Base-by-base conservation (phyloP, 1,140 invertebrate species). In the Penaeus chinensis region DNA sequence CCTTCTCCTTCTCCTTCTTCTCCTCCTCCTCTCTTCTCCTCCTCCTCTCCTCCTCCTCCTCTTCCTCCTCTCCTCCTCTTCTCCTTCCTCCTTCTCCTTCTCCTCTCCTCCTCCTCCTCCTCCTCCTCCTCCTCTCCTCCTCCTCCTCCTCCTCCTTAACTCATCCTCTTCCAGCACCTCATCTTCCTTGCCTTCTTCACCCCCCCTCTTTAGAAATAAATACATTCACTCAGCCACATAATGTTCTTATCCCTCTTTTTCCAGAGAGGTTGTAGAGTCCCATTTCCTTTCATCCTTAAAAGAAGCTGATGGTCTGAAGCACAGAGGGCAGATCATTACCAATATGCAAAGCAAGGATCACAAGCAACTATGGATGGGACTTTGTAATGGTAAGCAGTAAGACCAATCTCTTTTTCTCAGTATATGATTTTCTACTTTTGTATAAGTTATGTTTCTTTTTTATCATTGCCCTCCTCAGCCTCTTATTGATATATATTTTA, bases 261-360 rank as follows among this genome's bases (percentile, higher is more conserved):
- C n/a, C 91, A 98, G 97, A 92, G 97, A 99, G 91, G 94, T 95
- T 19, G 95, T 99, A 16, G 97, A 99, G 93, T 95, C 97, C 7
- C 95, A 98, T 92, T 99, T 98, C 92, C 96, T 99, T 94, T 96
- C 97, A 22, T 96, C 96, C 86, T 93, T 99, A 16, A 99, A 99
- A 93, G 98, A 99, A 94, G 98, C 99, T 3, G 98, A 99, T 94
- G 96, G 97, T 8, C 92, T 99, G 1, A 99, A 99, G 93, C 98
- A 99, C 91, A 94, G 96, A 91, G 95, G 96, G 10, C 95, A 97
- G 92, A 94, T 99, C 19, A 96, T 99, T 76, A 97, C 96, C 60
- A 95, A 94, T 89, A 99, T 99, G 98, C 97, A 98, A 91, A 98
- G 98, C 91, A 98, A 98, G 92, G 98, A 99, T 91, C 98, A 99